Evolutionary conservation across 2,888 invertebrate species (phyloP).

Genomic region (Pristionchus arcanus): DNA sequence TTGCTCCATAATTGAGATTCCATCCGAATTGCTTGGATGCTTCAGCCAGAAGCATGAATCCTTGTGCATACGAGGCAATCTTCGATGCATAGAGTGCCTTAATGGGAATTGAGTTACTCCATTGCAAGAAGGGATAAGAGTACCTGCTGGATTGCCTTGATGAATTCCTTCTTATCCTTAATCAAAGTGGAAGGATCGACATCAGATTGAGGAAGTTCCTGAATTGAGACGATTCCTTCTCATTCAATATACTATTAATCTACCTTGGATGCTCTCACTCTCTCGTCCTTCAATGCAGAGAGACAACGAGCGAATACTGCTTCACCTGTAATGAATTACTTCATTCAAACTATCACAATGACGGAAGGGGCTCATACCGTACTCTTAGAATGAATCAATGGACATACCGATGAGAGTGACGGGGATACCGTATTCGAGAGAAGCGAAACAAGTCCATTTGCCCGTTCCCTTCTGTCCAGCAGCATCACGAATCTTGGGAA

Average conservation of each 20-base stretch:
- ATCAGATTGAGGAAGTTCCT: conserved; percentile 82
- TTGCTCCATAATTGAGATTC: conserved; percentile 97
- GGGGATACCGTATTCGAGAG: conserved; percentile 95
- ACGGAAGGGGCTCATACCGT: background rate
- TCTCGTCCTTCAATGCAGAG: conserved; percentile 92
- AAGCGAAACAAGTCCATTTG: conserved; percentile 98
- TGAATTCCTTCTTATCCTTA: conserved; percentile 88
- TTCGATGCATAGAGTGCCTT: conserved; percentile 96
- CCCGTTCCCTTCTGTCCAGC: conserved; percentile 98
- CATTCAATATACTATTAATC: conserved; percentile 81
- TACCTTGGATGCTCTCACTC: conserved; percentile 85
- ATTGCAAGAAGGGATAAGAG: background rate
- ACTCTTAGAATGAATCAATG: background rate
- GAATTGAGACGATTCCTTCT: background rate
- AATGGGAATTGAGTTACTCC: conserved; percentile 44
- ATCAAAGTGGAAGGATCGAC: conserved; percentile 82
- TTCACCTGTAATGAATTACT: conserved; percentile 84
- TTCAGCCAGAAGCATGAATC: conserved; percentile 82
- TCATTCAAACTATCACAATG: too few species aligned
- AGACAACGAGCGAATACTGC: conserved; percentile 97
- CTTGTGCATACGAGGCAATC: conserved; percentile 98
- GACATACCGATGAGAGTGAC: conserved; percentile 91
- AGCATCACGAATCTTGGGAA: conserved; percentile 94
- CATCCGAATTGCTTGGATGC: conserved; percentile 83
- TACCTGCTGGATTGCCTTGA: conserved; percentile 88